These are phyloP conservation scores for Macroteleia sp. DNA, from an alignment of 2,888 invertebrate genomes.

Conservation along the genomic window DNA sequence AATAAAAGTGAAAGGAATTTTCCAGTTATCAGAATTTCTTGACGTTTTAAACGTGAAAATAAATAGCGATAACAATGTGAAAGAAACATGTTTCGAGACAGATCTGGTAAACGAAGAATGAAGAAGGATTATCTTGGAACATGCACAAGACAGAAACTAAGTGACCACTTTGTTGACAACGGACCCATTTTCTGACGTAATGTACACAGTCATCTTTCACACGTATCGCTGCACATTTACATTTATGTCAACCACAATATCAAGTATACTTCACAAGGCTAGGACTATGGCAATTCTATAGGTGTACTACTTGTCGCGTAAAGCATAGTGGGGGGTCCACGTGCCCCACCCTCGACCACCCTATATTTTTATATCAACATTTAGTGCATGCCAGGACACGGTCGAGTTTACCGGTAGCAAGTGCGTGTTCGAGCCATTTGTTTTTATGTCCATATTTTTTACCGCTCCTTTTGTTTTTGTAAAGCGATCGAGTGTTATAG, in stretches of 20 bases:
- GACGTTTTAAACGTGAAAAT: no score
- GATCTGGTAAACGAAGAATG: no score
- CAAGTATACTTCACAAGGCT: constrained; percentile 43
- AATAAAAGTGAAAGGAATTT: no score
- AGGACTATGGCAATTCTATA: constrained; percentile 28
- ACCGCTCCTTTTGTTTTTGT: no score
- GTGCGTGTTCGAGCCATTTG: constrained; percentile 29
- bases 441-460: constrained; percentile 11
- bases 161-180: constrained; percentile 12
- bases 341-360: constrained; percentile 59
- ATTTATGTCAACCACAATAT: constrained; percentile 37
- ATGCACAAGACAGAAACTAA: no score
- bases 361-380: constrained; percentile 78
- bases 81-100: no score
- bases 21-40: no score
- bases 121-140: no score
- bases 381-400: constrained; percentile 73
- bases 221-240: constrained; percentile 27
- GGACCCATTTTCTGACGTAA: constrained; percentile 33
- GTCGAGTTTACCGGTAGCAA: constrained; percentile 65
- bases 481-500: constrained; percentile 7
- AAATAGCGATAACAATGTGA: no score
- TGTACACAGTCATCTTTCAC: constrained; percentile 21
- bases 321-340: constrained; percentile 45
- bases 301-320: constrained; percentile 17